A percentile compares a stretch with the other conserved stretches of the same genome.
phyloP scores from a whole-genome alignment of 1,140 invertebrate species.

The Cotesia chilonis region DNA sequence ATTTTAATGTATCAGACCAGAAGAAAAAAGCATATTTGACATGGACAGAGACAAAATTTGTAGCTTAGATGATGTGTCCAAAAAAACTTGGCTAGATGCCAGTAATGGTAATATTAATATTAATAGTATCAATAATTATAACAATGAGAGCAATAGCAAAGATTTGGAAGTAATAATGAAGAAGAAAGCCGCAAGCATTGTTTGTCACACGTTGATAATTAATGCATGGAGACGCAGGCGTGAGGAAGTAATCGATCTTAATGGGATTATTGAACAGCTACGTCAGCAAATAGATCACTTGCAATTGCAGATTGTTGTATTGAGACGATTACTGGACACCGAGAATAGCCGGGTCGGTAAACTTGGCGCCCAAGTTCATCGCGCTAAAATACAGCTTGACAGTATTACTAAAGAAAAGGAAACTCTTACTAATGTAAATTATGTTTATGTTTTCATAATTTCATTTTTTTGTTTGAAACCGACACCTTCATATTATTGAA shows the following conservation, averaged over 20 bases:
- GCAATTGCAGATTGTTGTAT: conserved; percentile 67
- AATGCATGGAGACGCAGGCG: conserved; percentile 68
- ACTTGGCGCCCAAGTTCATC: conserved; percentile 65
- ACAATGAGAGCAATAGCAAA: conserved; percentile 30
- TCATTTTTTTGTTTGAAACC: not conserved
- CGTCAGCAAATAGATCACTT: conserved; percentile 65
- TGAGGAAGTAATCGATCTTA: conserved; percentile 63
- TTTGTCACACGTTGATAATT: conserved; percentile 65
- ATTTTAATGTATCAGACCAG: no score
- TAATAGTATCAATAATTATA: no score
- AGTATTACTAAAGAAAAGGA: conserved; percentile 59
- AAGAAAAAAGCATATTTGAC: no score
- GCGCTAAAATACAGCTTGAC: conserved; percentile 62
- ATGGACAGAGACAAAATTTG: no score
- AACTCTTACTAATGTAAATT: conserved; percentile 48
- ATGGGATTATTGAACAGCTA: conserved; percentile 59
- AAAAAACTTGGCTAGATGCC: no score
- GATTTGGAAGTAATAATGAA: conserved; percentile 28
- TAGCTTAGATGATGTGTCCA: no score
- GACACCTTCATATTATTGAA: no score
- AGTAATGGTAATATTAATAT: no score
- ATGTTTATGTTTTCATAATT: not conserved
- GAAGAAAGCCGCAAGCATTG: conserved; percentile 57
- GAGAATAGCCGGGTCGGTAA: conserved; percentile 67
- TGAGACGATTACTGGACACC: conserved; percentile 67